A percentile compares a stretch with the other conserved stretches of the same genome.
Conservation (phyloP, 2,797 vertebrate genomes). For the Trachurus trachurus region DNA sequence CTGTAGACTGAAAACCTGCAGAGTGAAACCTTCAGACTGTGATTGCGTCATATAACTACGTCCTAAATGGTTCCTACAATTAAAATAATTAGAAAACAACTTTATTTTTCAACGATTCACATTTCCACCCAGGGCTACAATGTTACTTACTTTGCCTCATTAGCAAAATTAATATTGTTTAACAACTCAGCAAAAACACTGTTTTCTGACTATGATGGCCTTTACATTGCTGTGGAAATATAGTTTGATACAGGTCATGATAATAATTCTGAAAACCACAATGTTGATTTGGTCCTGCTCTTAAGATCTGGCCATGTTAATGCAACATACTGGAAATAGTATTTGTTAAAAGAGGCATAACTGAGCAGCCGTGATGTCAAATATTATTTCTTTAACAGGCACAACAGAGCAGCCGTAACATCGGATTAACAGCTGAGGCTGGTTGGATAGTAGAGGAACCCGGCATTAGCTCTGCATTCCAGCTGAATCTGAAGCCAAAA, state of each 20-base stretch:
- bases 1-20: background rate
- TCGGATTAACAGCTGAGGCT: slow-evolving; percentile 76
- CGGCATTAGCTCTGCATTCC: slow-evolving; percentile 81
- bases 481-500: slow-evolving; percentile 73
- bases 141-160: background rate
- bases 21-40: background rate
- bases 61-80: background rate
- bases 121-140: background rate
- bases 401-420: slow-evolving; percentile 68
- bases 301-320: background rate
- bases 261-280: background rate
- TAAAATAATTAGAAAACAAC: background rate
- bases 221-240: background rate
- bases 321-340: slow-evolving; percentile 55
- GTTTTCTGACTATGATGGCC: background rate
- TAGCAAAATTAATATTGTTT: background rate
- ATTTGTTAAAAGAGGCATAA: slow-evolving; percentile 60
- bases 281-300: background rate
- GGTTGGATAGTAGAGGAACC: slow-evolving; percentile 68
- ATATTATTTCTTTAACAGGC: slow-evolving; percentile 72
- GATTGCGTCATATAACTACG: background rate
- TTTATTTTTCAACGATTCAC: background rate
- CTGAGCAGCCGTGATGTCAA: slow-evolving; percentile 53
- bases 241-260: background rate
- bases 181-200: background rate